phyloP scores from a whole-genome alignment of 2,888 invertebrate genomes.

The Azorinus chamasolen region DNA sequence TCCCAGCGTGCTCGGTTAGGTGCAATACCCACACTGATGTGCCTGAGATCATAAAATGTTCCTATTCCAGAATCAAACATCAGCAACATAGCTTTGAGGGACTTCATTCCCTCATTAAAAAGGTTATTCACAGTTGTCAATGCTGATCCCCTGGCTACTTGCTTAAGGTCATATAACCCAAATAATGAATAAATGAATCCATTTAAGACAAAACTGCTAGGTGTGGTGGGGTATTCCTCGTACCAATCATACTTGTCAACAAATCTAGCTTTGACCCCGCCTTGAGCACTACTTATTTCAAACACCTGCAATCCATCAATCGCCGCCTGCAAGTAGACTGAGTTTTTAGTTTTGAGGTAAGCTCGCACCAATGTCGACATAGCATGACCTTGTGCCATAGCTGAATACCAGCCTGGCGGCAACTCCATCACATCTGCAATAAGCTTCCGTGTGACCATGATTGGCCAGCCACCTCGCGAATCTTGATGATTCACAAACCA shows the following conservation, averaged over 20 bases:
- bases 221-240: conserved; percentile 99
- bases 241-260: conserved; percentile 96
- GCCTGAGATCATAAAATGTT: conserved; percentile 97
- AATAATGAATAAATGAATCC: conserved; percentile 99
- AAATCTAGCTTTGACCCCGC: conserved; percentile 88
- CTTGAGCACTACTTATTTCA: conserved; percentile 82
- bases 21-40: conserved; percentile 92
- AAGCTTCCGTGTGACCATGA: conserved; percentile 90
- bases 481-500: conserved; percentile 97
- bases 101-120: conserved; percentile 87
- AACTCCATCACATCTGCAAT: conserved; percentile 87
- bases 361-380: conserved; percentile 98
- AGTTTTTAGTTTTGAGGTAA: conserved; percentile 90
- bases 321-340: conserved; percentile 93
- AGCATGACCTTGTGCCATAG: conserved; percentile 98
- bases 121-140: conserved; percentile 88
- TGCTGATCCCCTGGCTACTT: conserved; percentile 90
- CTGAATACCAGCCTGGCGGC: conserved; percentile 96
- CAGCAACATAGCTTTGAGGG: conserved; percentile 94
- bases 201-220: conserved; percentile 96
- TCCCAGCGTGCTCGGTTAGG: conserved; percentile 98
- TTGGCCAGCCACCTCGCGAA: conserved; percentile 96
- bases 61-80: conserved; percentile 97
- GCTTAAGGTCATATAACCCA: conserved; percentile 97
- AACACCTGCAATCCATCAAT: conserved; percentile 93